These are phyloP conservation scores for Columba janthina DNA, from an alignment of 2,113 vertebrate species.

Conservation along the genomic window DNA sequence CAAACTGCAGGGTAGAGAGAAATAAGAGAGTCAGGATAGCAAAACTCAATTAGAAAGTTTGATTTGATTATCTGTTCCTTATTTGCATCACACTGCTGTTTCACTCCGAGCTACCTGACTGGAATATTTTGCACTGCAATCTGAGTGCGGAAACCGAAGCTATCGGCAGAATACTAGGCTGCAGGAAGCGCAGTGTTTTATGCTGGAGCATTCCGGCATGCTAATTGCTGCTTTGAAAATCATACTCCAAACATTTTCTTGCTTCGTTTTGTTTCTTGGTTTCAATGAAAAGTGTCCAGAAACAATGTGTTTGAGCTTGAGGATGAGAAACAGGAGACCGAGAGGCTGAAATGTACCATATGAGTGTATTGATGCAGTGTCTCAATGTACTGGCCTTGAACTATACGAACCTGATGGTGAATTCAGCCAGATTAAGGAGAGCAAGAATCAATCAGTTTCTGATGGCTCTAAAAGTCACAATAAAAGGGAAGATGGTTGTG, in stretches of 20 bases:
- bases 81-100: slow-evolving; percentile 64
- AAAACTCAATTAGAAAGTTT: slow-evolving; percentile 69
- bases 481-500: slow-evolving; percentile 36
- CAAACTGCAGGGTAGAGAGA: slow-evolving; percentile 57
- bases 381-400: slow-evolving; percentile 57
- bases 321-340: background rate
- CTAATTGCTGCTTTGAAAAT: slow-evolving; percentile 24
- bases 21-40: slow-evolving; percentile 64
- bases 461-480: slow-evolving; percentile 31
- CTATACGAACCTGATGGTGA: background rate
- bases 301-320: background rate
- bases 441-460: slow-evolving; percentile 47
- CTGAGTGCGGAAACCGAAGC: background rate
- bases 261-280: background rate
- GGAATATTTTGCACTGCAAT: slow-evolving; percentile 41
- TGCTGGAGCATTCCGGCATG: background rate
- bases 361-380: background rate
- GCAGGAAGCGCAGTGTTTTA: background rate
- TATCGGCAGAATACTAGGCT: background rate
- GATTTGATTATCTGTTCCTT: slow-evolving; percentile 68
- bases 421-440: slow-evolving; percentile 46
- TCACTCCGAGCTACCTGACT: slow-evolving; percentile 31
- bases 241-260: slow-evolving; percentile 1
- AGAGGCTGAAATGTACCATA: background rate
- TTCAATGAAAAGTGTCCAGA: slow-evolving; percentile 4